A percentile compares a stretch with the other conserved stretches of the same genome.
Conservation (phyloP, 2,797 vertebrate genomes). For the Choloepus didactylus region DNA sequence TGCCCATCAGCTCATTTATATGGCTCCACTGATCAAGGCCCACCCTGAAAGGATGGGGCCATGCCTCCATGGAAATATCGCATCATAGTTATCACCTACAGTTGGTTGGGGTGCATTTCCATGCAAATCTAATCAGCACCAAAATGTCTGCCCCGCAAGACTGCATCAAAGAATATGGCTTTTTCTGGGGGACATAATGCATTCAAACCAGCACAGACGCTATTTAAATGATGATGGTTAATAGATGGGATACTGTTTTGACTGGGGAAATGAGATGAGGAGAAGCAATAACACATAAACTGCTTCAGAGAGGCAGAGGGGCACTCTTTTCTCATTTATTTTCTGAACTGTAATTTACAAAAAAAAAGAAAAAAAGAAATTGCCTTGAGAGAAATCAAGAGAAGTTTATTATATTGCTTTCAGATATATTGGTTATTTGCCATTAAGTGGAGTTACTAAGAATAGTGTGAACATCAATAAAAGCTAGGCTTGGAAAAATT, state of each 20-base stretch:
- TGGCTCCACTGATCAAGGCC: too few relatives aligned
- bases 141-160: too few relatives aligned
- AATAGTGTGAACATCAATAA: conserved; percentile 56
- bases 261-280: conserved; percentile 2
- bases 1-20: too few relatives aligned
- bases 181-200: too few relatives aligned
- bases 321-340: conserved; percentile 45
- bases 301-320: neutral
- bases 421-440: conserved; percentile 64
- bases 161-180: too few relatives aligned
- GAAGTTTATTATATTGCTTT: conserved; percentile 57
- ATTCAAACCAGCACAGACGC: neutral
- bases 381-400: conserved; percentile 61
- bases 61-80: too few relatives aligned
- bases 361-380: neutral
- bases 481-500: conserved; percentile 57
- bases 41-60: too few relatives aligned
- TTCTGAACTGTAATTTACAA: conserved; percentile 30
- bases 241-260: neutral
- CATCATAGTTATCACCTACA: too few relatives aligned
- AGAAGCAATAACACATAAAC: conserved; percentile 2
- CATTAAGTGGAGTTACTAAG: conserved; percentile 61
- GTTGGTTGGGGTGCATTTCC: too few relatives aligned
- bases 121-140: too few relatives aligned
- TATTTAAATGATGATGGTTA: neutral